A percentile compares a stretch with the other conserved stretches of the same genome.
phyloP scores from a whole-genome alignment of 2,113 vertebrate genomes.

The Anoura caudifer region DNA sequence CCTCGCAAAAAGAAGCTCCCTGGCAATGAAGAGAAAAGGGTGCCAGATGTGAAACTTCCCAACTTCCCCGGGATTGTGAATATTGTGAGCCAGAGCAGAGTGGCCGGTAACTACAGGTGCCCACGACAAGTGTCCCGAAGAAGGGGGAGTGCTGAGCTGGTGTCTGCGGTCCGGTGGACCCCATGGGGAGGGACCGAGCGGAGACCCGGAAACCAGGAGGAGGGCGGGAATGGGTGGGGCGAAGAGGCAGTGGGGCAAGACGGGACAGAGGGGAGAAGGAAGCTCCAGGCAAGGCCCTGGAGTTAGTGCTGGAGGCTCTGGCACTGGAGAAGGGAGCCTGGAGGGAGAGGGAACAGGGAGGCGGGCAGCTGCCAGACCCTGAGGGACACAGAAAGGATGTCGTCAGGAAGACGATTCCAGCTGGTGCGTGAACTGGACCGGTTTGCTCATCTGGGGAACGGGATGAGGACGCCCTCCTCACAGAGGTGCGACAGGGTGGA shows the following conservation, averaged over 20 bases:
- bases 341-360: neutral
- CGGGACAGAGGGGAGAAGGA: neutral
- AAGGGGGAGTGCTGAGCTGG: neutral
- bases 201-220: neutral
- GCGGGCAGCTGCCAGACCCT: neutral
- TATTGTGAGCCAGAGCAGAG: neutral
- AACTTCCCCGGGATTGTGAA: neutral
- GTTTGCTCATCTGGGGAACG: neutral
- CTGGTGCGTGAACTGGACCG: neutral
- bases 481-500: neutral
- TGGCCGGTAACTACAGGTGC: neutral
- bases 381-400: neutral
- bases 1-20: neutral
- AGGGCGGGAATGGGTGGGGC: neutral
- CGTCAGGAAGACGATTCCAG: neutral
- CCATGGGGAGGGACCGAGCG: neutral
- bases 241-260: neutral
- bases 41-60: fast-evolving
- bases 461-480: neutral
- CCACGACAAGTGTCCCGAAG: too few relatives aligned
- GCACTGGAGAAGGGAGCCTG: neutral
- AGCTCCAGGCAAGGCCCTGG: neutral
- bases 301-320: neutral
- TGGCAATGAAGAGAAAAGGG: neutral
- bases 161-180: too few relatives aligned